Conservation (phyloP, 2,888 invertebrate genomes). For the Dynastes hyllus region DNA sequence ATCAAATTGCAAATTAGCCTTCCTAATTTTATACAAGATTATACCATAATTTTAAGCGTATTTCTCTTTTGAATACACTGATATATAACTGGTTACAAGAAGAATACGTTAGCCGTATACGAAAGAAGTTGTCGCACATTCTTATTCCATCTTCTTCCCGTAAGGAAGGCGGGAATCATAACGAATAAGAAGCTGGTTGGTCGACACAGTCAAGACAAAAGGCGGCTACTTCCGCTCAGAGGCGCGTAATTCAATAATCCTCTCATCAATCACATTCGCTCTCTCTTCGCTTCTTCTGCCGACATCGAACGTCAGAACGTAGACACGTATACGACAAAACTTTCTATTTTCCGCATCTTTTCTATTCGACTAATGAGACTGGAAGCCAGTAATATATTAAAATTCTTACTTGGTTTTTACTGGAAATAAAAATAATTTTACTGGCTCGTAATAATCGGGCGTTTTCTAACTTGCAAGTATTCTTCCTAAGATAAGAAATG, state of each 20-base stretch:
- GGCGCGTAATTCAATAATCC: slow-evolving; percentile 64
- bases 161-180: slow-evolving; percentile 56
- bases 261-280: slow-evolving; percentile 63
- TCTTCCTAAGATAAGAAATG: no score
- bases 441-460: no score
- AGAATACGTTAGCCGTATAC: no score
- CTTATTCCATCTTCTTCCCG: slow-evolving; percentile 54
- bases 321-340: slow-evolving; percentile 53
- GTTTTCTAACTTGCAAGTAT: no score
- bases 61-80: no score
- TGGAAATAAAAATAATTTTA: no score
- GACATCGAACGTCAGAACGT: slow-evolving; percentile 41
- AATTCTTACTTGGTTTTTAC: background rate
- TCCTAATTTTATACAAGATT: no score
- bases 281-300: slow-evolving; percentile 45
- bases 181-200: slow-evolving; percentile 60
- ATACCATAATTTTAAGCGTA: no score
- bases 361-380: slow-evolving; percentile 18
- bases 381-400: no score
- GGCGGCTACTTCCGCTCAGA: slow-evolving; percentile 63
- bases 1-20: background rate
- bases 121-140: slow-evolving; percentile 61
- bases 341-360: slow-evolving; percentile 40
- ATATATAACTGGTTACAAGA: no score
- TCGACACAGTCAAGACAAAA: slow-evolving; percentile 64